Base-by-base conservation (phyloP, 2,113 vertebrate genomes). In the Pseudorectes ferrugineus region DNA sequence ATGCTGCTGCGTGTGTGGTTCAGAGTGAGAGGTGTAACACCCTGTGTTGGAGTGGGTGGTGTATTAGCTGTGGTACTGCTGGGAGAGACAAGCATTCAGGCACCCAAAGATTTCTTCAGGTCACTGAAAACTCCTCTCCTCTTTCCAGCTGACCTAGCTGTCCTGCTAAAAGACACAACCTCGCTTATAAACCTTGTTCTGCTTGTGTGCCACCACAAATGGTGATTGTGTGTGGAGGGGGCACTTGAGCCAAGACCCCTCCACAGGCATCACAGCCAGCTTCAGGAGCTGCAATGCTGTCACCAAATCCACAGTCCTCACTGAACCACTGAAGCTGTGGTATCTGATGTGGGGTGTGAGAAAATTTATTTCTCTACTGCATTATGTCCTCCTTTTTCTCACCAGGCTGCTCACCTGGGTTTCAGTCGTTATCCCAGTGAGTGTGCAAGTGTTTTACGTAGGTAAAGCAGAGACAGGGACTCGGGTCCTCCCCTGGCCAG, bases 401-500 rank as follows among this genome's bases (percentile, higher is more conserved):
- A 75, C 33, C 40, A 67, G 21, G 14, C 18, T 84, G 12, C 43
- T 45, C 36, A 35, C 7, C 24, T 24, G 65, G 2, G 1, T 83
- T 76, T 92, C 71, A 72, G 25, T 76, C 15, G 0, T 72, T 22
- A 40, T 54, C 35, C 35, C 67, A 51, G 14, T 18, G 40, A 43
- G 16, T 18, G 40, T 12, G 16, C 4, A 46, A 52, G 7, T 11
- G 8, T 57, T 78, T 76, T 38, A 65, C 16, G 5, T 11, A 11
- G 51, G 38, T 45, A 54, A 75, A 83, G 45, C 54, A 72, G 67
- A 58, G 42, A 33, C 11, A 31, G n/a, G 14, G 8, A 35, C 38
- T 49, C 1, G 0, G 14, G 21, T 54, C 29, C 25, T 40, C 13
- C 38, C 14, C 52, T 51, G 61, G 10, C 22, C 2, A 0, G n/a